Percentiles rank a stretch among this genome's conserved stretches.
phyloP scores from a whole-genome alignment of 2,113 vertebrate genomes.

The Sphaerodactylus townsendi region DNA sequence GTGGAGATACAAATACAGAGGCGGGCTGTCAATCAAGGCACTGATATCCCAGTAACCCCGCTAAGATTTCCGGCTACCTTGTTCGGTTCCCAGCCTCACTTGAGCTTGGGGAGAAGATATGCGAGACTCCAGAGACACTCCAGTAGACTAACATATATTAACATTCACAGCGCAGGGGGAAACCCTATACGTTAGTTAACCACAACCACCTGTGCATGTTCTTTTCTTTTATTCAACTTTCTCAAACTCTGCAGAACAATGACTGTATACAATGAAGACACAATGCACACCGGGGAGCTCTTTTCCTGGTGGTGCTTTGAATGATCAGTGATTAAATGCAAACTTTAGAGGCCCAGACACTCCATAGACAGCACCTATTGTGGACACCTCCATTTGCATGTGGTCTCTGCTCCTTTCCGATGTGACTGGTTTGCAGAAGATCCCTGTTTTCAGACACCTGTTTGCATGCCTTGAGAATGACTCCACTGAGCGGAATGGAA shows the following conservation, averaged over 20 bases:
- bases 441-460: not conserved
- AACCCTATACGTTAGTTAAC: constrained; percentile 47
- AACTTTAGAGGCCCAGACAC: constrained; percentile 7
- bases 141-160: constrained; percentile 49
- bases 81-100: constrained; percentile 53
- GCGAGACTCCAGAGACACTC: constrained; percentile 49
- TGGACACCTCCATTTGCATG: not conserved
- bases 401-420: not conserved
- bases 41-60: constrained; percentile 26
- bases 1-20: constrained; percentile 51
- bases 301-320: constrained; percentile 18
- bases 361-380: not conserved
- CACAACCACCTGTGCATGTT: not conserved
- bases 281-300: not conserved
- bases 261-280: not conserved
- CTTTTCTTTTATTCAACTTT: constrained; percentile 39
- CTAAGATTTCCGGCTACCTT: constrained; percentile 14
- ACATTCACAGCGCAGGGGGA: constrained; percentile 42
- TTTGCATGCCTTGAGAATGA: not conserved
- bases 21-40: constrained; percentile 34
- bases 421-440: not conserved
- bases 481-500: not conserved
- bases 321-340: constrained; percentile 17
- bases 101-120: constrained; percentile 31
- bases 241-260: constrained; percentile 54